These are phyloP conservation scores for Pterostichus niger DNA, from an alignment of 2,888 invertebrate species.

Conservation along the genomic window DNA sequence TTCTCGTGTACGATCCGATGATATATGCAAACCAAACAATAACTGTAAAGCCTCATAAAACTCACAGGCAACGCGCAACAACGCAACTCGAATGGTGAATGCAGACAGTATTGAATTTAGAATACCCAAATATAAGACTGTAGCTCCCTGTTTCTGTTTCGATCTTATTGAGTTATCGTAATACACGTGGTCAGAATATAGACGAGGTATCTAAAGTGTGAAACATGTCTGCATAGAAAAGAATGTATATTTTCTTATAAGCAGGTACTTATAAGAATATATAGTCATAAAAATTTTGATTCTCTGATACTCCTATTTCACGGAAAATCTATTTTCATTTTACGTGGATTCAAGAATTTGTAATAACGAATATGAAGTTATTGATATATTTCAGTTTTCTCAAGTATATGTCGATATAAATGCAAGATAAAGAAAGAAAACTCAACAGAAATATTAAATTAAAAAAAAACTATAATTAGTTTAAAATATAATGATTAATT, in stretches of 20 bases:
- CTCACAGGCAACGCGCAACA: conserved; percentile 36
- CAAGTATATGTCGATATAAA: no score
- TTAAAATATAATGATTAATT: no score
- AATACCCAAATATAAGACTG: conserved; percentile 57
- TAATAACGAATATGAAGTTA: background rate
- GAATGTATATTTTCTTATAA: conserved; percentile 24
- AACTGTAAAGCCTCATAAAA: conserved; percentile 57
- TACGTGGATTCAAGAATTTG: conserved; percentile 9
- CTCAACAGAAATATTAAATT: no score
- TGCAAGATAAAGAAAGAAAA: no score
- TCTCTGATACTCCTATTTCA: conserved; percentile 27
- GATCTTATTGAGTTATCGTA: conserved; percentile 42
- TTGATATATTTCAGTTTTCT: no score
- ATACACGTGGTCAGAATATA: conserved; percentile 45
- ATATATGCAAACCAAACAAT: conserved; percentile 60
- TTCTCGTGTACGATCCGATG: conserved; percentile 46
- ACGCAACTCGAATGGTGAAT: conserved; percentile 9
- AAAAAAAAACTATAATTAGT: no score
- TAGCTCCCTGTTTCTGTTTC: background rate
- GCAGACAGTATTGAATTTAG: conserved; percentile 54
- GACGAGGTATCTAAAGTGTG: conserved; percentile 16
- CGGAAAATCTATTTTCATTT: background rate
- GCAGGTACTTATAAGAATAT: conserved; percentile 20
- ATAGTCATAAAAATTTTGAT: conserved; percentile 28
- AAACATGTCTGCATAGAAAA: conserved; percentile 7